Evolutionary conservation across 2,888 invertebrate species (phyloP), one percentile per base, ranked within the genome.

Genomic region (Aspidiotus destructor): DNA sequence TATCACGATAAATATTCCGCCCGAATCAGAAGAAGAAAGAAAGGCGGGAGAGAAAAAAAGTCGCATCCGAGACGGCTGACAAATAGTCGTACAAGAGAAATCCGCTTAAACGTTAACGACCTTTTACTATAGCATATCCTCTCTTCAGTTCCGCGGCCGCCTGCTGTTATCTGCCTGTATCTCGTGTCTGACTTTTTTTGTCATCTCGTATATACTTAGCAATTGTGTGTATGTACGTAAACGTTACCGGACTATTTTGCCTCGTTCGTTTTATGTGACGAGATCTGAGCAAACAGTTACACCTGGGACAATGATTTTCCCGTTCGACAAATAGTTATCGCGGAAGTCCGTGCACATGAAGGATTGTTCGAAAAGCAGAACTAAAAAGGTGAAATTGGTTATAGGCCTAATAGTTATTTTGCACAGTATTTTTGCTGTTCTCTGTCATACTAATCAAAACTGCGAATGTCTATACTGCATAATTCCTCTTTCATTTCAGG

Each of bases 61-160:
- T 48, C n/a, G n/a, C 48, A 48, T 48, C 48, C 28, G 28, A 48
- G 48, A 13, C 48, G 48, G n/a, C 11, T 48, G 48, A 48, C 48
- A 48, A 48, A 48, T 48, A 2, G 48, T 48, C 48, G 48, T 48
- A 48, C 48, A 48, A n/a, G 11, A 48, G 48, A 48, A 48, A 48
- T 48, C 48, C 11, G 48, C 48, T 48, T 48, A 48, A 48, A 48
- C 48, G 48, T 48, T 48, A 48, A 48, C 48, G 48, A 48, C 48
- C 48, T 48, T 48, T 48, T 48, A 48, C 11, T 13, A 11, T 11
- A 48, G n/a, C 48, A n/a, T 48, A 13, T 48, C 28, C 28, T 28
- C 28, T 28, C 5, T 28, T 3, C 28, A 28, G 28, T 28, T 28
- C 28, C 28, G 28, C 28, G 48, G 48, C 48, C 6, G 10, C 48